A percentile compares a stretch with the other conserved stretches of the same genome.
These are phyloP conservation scores for Chymomyza fuscimana DNA, from an alignment of 2,888 invertebrate species.

Conservation along the genomic window DNA sequence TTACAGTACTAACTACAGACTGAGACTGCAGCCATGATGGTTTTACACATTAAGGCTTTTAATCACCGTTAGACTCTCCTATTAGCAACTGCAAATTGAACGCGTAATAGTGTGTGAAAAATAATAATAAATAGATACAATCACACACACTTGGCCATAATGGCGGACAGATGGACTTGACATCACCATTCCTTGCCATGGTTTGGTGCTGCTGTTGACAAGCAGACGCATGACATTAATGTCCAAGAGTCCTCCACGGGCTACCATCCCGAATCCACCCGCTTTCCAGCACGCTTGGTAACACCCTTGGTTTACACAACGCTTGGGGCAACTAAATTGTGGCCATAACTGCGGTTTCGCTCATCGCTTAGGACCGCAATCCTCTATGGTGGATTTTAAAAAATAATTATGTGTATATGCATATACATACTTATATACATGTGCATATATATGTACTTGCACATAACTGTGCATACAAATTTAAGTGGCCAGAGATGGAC, in stretches of 20 bases:
- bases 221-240: background rate
- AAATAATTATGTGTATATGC: constrained; percentile 35
- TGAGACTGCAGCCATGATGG: background rate
- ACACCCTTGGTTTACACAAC: background rate
- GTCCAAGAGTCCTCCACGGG: background rate
- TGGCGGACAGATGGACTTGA: constrained; percentile 12
- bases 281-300: background rate
- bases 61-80: constrained; percentile 40
- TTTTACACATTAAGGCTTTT: constrained; percentile 50
- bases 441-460: background rate
- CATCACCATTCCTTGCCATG: constrained; percentile 17
- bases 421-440: constrained; percentile 28
- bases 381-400: constrained; percentile 33
- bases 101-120: constrained; percentile 45
- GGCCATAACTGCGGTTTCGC: constrained; percentile 34
- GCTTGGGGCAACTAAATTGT: constrained; percentile 17
- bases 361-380: constrained; percentile 41
- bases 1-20: too few relatives aligned
- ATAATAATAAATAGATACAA: constrained; percentile 42
- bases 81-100: constrained; percentile 44
- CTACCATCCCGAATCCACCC: too few relatives aligned
- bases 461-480: constrained; percentile 15
- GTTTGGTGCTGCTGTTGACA: background rate
- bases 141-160: constrained; percentile 12
- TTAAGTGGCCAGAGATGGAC: constrained; percentile 8